Evolutionary conservation across 2,113 vertebrate genomes (phyloP).

Genomic region (Aptenodytes patagonicus): DNA sequence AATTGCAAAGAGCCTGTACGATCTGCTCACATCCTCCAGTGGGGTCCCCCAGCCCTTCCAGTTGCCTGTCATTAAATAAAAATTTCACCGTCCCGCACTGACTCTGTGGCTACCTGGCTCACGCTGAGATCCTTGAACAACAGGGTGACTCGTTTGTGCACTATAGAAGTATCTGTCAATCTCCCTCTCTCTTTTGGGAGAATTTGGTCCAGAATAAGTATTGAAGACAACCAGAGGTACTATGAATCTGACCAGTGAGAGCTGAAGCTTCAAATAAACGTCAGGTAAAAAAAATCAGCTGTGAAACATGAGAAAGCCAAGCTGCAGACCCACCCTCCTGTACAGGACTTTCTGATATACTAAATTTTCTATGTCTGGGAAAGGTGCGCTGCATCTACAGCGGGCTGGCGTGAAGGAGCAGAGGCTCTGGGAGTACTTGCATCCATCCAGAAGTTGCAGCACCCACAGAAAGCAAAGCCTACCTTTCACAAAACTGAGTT

Average conservation of each 20-base stretch:
- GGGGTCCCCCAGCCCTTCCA: not conserved
- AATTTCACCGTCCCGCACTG: not conserved
- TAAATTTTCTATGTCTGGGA: not conserved
- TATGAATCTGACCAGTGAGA: no score
- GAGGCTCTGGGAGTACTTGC: no score
- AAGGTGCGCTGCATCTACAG: not conserved
- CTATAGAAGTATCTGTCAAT: not conserved
- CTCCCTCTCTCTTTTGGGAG: not conserved
- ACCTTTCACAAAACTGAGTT: not conserved
- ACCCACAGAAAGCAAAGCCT: not conserved
- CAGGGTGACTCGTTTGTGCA: no score
- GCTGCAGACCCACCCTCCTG: not conserved
- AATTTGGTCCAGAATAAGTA: not conserved
- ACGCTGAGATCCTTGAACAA: not conserved
- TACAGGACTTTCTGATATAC: not conserved
- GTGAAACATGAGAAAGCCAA: not conserved
- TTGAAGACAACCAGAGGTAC: no score
- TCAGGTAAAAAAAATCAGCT: not conserved
- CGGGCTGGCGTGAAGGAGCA: not conserved
- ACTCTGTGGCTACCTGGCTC: not conserved
- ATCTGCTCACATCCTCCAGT: accelerated
- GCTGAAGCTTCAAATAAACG: not conserved
- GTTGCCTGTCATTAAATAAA: not conserved
- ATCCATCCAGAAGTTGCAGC: not conserved
- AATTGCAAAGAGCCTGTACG: not conserved